Base-by-base conservation (phyloP, 2,888 invertebrate species). In the Eremobia ochroleuca region DNA sequence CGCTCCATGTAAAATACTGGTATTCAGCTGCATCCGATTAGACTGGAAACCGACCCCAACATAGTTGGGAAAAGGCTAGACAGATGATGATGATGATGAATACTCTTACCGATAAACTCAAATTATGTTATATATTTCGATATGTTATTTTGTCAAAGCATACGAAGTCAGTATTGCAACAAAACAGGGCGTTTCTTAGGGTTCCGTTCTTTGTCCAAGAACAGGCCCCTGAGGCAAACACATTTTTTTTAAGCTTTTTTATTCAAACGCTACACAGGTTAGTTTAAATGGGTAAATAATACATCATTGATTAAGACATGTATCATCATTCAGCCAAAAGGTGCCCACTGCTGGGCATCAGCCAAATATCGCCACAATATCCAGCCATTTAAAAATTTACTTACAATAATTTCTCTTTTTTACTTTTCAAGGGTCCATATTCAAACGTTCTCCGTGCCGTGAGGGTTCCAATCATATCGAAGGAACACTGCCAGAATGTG, bases 401-500 rank as follows among this genome's bases (percentile, higher is more conserved):
- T 25, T n/a, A 9, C 0, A 34, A 52, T 31, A 9, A n/a, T 49
- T 9, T 31, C 0, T 64, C 9, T 76, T 69, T 66, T 0, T 4
- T 31, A 31, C 1, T 18, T 25, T 91, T 90, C 25, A 88, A 97
- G 96, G 96, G 96, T 80, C 94, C 95, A 15, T 96, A 94, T 81
- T 96, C 96, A 0, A 92, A 85, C 49, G 90, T 95, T 0, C 90
- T 97, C 0, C 89, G 95, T 62, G 97, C 96, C 0, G 94, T 96
- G 0, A 86, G 95, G 4, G 94, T 97, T 0, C 96, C 96, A 0
- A 94, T 96, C 4, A 95, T 96, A 75, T 93, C 95, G 0, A 96
- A 96, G 71, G 95, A 94, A 15, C 90, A 93, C 58, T 97, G 96
- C 59, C 96, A 96, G 69, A 90, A 88, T 21, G 96, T 96, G 0